Base-by-base conservation (phyloP, 2,888 invertebrate genomes). In the Iphiclides podalirius region DNA sequence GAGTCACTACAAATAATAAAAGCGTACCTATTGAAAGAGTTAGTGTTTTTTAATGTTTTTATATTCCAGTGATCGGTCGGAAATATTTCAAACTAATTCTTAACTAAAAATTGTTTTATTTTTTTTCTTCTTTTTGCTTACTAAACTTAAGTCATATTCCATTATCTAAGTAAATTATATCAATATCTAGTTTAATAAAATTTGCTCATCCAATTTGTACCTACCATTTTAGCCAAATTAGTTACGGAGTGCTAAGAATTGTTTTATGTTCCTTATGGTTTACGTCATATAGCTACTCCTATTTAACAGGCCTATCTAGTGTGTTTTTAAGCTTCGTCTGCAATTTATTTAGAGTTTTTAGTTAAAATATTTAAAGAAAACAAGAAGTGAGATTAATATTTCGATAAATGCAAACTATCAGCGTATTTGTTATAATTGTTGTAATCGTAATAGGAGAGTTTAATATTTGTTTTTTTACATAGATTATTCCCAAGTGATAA, bases 371-470 rank as follows among this genome's bases (percentile, higher is more conserved):
- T 75, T 69, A 72, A 78, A 76, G 72, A 70, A 78, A 72, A 77
- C 75, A 78, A 74, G 75, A 84, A 86, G 87, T 88, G 87, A 88
- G 87, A 86, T 84, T 86, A 81, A 82, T 81, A 76, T 82, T 80
- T 81, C 79, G 73, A 72, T 79, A 71, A 69, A 72, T 71, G 64
- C 60, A 67, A 73, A 72, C 66, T 79, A 75, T 75, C 72, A 72
- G 70, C 72, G 72, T 82, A 84, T 76, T 82, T 83, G 85, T 86
- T 87, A 82, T 70, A 67, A 76, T 85, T 82, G 84, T 86, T 85
- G 76, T 82, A 81, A 81, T 81, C 81, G 81, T 82, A 80, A 80
- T 85, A 85, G 86, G 84, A 87, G 79, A 87, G 86, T 86, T 87
- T 79, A 82, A 80, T 79, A 79, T 77, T 82, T 84, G 78, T 83